Base-by-base conservation (phyloP, 2,113 vertebrate species). In the Nanorana parkeri region DNA sequence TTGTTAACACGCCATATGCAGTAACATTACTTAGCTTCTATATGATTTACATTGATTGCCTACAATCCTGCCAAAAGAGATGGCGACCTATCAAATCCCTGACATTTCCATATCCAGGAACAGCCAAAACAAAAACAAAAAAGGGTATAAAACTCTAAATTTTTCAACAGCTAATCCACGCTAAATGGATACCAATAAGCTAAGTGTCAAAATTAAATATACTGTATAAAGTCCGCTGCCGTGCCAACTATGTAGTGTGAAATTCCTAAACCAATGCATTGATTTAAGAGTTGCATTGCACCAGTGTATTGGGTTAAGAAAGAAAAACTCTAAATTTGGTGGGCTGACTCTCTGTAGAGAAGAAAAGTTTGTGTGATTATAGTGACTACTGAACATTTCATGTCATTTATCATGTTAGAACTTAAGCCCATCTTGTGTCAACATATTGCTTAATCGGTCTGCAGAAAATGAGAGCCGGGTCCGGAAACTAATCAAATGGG, bases 11-110 rank as follows among this genome's bases (percentile, higher is more conserved):
- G 36, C 67, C 67, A 1, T 15, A 23, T 47, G 36, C 36, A 68
- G 19, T 6, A 19, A 68, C 15, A 68, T 47, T 51, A n/a, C 19
- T 24, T 63, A 1, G 19, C 64, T 47, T 52, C 32, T 17, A n/a
- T 61, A 32, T 61, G 56, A 76, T 75, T 60, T 60, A 41, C 20
- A 23, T 6, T 17, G 28, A 58, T 76, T 71, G 11, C 19, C 15
- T 69, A 21, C 60, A 15, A 17, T 36, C 36, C 28, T 74, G 72
- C 32, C 73, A 77, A 77, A 65, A 19, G 51, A 65, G 17, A 77
- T 77, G 75, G 61, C 75, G 54, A n/a, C 23, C 24, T 63, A 52
- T 77, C 74, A 65, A 29, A 65, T 65, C 19, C 7, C 23, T 77
- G 75, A 65, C 36, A 77, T 64, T n/a, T 28, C 8, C 17, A 21